phyloP scores from a whole-genome alignment of 2,888 invertebrate species.

The Xylota sylvarum region DNA sequence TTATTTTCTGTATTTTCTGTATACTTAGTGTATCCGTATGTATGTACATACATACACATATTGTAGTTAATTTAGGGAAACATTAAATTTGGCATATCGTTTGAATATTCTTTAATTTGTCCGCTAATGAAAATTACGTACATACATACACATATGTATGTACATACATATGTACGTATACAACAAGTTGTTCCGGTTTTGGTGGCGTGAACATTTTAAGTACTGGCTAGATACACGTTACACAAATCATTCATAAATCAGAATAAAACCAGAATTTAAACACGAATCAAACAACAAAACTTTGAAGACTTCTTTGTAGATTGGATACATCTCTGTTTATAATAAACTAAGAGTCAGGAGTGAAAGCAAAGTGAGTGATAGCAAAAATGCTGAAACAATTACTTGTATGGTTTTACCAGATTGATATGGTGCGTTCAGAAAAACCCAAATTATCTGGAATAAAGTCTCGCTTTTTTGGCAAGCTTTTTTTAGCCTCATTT shows the following conservation, averaged over 20 bases:
- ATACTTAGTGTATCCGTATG: not conserved
- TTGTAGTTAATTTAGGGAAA: not conserved
- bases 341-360: not conserved
- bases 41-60: too few relatives aligned
- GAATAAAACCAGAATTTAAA: not conserved
- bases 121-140: too few relatives aligned
- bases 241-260: slow-evolving; percentile 1
- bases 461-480: not conserved
- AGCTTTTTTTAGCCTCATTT: too few relatives aligned
- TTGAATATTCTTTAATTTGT: too few relatives aligned
- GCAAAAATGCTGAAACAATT: not conserved
- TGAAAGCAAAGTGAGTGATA: not conserved
- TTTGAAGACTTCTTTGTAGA: not conserved
- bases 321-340: not conserved
- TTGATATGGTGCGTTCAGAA: not conserved
- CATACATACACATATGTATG: too few relatives aligned
- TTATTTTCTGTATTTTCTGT: not conserved
- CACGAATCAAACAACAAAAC: not conserved
- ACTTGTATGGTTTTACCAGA: not conserved
- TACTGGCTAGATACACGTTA: not conserved
- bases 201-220: not conserved
- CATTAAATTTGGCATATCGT: not conserved
- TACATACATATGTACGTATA: not conserved
- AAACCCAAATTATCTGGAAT: not conserved
- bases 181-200: not conserved